Conservation (phyloP, 2,797 vertebrate genomes). For the Acipenser oxyrinchus region DNA sequence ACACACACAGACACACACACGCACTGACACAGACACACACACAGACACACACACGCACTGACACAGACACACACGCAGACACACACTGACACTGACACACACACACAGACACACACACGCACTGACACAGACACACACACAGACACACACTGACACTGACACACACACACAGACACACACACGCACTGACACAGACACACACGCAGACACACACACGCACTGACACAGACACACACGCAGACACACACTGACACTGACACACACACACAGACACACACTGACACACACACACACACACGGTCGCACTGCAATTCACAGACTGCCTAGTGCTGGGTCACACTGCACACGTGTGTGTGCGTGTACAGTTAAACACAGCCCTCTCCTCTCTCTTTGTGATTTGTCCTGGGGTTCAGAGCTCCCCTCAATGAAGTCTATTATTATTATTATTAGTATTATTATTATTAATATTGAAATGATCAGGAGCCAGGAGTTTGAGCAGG, state of each 20-base stretch:
- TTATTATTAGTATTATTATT: too few relatives aligned
- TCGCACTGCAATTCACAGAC: too few relatives aligned
- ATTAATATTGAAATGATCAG: too few relatives aligned
- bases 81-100: constrained; percentile 4
- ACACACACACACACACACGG: background rate
- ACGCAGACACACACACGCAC: background rate
- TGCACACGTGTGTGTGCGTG: too few relatives aligned
- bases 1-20: background rate
- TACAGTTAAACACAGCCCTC: too few relatives aligned
- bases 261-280: background rate
- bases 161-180: background rate
- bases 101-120: background rate
- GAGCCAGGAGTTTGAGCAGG: too few relatives aligned
- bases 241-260: too few relatives aligned
- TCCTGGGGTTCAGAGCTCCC: too few relatives aligned
- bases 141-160: background rate
- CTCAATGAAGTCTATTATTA: too few relatives aligned
- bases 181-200: background rate
- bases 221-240: background rate
- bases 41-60: constrained; percentile 2
- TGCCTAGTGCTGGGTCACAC: too few relatives aligned
- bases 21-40: background rate
- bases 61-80: background rate
- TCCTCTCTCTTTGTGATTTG: constrained; percentile 15
- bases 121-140: background rate